Conservation (phyloP, 2,888 invertebrate genomes). For the Andrena minutula region DNA sequence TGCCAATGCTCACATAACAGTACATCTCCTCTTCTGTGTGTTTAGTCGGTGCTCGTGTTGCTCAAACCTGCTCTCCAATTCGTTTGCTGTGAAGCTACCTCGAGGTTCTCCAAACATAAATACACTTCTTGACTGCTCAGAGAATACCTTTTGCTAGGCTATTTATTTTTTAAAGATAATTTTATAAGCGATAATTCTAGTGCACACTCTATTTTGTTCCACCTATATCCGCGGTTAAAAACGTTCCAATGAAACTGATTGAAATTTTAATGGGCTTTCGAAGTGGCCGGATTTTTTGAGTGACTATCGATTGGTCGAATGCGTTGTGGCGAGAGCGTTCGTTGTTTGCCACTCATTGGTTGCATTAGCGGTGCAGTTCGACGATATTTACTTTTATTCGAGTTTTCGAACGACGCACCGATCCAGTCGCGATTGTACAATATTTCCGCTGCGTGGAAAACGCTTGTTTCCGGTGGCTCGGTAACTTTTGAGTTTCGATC, state of each 20-base stretch:
- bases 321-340: background rate
- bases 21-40: constrained; percentile 32
- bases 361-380: constrained; percentile 5
- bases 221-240: background rate
- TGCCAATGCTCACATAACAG: constrained; percentile 44
- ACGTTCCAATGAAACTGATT: background rate
- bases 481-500: constrained; percentile 7
- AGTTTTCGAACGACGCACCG: background rate
- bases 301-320: constrained; percentile 14
- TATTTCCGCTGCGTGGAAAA: background rate
- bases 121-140: too few relatives aligned
- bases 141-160: too few relatives aligned
- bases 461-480: constrained; percentile 21
- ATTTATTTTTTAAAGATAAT: too few relatives aligned
- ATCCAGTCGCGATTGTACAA: constrained; percentile 1
- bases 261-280: background rate
- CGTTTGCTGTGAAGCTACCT: constrained; percentile 10
- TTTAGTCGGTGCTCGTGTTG: constrained; percentile 21
- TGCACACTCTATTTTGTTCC: background rate
- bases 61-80: constrained; percentile 32
- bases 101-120: too few relatives aligned
- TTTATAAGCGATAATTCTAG: too few relatives aligned
- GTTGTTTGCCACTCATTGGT: constrained; percentile 20
- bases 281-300: background rate
- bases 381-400: constrained; percentile 36